Conservation (phyloP, 2,888 invertebrate species). For the Synergus itoensis region DNA sequence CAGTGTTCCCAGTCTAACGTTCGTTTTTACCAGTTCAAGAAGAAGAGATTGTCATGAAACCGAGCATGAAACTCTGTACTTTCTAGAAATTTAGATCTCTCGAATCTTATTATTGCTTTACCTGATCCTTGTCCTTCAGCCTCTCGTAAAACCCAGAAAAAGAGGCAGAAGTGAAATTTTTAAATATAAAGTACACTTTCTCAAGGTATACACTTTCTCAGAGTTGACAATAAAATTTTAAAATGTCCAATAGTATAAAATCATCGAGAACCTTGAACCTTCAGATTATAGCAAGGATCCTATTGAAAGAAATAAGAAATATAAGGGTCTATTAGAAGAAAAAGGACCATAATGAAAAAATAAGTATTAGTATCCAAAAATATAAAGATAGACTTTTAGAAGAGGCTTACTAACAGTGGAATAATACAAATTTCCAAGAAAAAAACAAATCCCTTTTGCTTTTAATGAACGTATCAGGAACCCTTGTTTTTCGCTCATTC, state of each 20-base stretch:
- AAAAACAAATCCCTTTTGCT: neutral
- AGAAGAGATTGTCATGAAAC: neutral
- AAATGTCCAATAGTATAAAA: neutral
- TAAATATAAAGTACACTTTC: too few relatives aligned
- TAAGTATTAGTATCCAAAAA: too few relatives aligned
- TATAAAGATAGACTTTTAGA: too few relatives aligned
- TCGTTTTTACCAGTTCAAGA: slow-evolving; percentile 49
- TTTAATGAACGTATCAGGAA: neutral
- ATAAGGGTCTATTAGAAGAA: too few relatives aligned
- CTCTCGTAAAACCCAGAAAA: neutral
- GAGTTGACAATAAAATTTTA: neutral
- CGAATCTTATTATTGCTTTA: neutral
- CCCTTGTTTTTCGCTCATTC: neutral
- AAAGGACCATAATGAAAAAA: too few relatives aligned
- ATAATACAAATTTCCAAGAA: neutral
- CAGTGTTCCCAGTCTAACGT: slow-evolving; percentile 50
- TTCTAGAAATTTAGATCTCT: slow-evolving; percentile 30
- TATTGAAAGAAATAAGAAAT: too few relatives aligned
- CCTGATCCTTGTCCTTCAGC: neutral
- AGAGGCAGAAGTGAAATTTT: neutral
- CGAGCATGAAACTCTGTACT: slow-evolving; percentile 25
- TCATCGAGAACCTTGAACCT: neutral
- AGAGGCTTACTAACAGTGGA: neutral
- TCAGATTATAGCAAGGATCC: neutral
- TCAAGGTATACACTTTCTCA: neutral